Conservation (phyloP, 2,797 vertebrate species). For the Sphenopsis melanotis region DNA sequence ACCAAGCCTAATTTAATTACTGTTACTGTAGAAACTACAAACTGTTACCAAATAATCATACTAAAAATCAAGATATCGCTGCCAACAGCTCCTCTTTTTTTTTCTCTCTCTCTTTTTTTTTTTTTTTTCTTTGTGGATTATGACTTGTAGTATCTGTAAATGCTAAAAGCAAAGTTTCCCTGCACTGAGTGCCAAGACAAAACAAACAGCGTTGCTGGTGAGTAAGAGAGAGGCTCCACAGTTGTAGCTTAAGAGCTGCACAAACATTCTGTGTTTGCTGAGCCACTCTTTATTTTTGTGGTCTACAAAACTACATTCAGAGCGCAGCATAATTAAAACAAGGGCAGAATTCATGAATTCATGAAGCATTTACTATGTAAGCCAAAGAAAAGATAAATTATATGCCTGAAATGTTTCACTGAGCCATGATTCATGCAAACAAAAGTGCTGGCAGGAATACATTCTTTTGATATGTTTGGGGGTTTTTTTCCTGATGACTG, state of each 20-base stretch:
- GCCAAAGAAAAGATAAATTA: constrained; percentile 80
- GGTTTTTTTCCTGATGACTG: background rate
- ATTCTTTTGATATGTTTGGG: constrained; percentile 30
- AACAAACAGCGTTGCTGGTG: constrained; percentile 59
- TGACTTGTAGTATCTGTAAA: constrained; percentile 27
- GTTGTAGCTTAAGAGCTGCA: constrained; percentile 58
- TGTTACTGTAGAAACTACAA: constrained; percentile 36
- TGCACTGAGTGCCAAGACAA: constrained; percentile 58
- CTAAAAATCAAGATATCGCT: constrained; percentile 22
- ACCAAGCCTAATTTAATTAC: constrained; percentile 28
- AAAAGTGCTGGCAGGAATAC: constrained; percentile 60
- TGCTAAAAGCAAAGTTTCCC: constrained; percentile 39
- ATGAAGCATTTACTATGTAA: constrained; percentile 74
- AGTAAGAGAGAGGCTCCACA: constrained; percentile 60
- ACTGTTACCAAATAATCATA: constrained; percentile 13
- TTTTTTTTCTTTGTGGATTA: background rate
- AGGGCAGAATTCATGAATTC: constrained; percentile 78
- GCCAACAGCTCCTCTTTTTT: background rate
- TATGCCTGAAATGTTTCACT: constrained; percentile 74
- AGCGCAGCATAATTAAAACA: constrained; percentile 78
- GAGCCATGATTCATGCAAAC: constrained; percentile 69
- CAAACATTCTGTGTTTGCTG: constrained; percentile 78
- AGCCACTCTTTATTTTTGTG: constrained; percentile 77
- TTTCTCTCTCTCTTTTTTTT: background rate
- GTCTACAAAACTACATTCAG: constrained; percentile 80